Conservation (phyloP, 2,113 vertebrate genomes). For the Himantopus leucocephalus region DNA sequence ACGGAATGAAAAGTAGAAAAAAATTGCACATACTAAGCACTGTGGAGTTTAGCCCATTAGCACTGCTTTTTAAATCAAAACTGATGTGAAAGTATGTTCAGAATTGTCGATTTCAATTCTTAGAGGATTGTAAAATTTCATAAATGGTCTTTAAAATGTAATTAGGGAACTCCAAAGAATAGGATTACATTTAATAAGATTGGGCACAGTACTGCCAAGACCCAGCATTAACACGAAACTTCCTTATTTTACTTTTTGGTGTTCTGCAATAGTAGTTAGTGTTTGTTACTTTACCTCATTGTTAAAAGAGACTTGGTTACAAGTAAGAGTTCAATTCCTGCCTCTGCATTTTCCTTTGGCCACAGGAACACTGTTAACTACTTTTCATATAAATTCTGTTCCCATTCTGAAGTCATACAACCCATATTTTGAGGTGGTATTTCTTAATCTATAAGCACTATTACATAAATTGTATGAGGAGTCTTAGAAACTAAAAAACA, state of each 20-base stretch:
- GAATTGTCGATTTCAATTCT: neutral
- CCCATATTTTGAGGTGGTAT: neutral
- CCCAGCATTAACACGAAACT: neutral
- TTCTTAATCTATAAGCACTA: neutral
- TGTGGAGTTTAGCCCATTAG: neutral
- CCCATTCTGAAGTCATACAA: neutral
- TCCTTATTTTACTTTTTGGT: neutral
- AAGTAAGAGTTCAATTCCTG: neutral
- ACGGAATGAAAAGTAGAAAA: neutral
- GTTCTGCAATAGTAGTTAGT: neutral
- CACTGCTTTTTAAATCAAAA: neutral
- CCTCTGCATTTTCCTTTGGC: neutral
- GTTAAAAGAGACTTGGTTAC: neutral
- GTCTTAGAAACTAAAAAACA: neutral
- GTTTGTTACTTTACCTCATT: neutral
- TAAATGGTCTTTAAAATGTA: neutral
- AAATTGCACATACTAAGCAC: neutral
- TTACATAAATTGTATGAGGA: neutral
- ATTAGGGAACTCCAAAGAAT: conserved; percentile 20
- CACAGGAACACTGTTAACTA: neutral
- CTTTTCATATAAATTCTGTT: neutral
- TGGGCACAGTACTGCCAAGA: neutral
- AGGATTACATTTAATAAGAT: conserved; percentile 16
- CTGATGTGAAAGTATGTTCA: neutral
- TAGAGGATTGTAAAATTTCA: neutral